Evolutionary conservation across 2,888 invertebrate species (phyloP).

Genomic region (Elegia similella): DNA sequence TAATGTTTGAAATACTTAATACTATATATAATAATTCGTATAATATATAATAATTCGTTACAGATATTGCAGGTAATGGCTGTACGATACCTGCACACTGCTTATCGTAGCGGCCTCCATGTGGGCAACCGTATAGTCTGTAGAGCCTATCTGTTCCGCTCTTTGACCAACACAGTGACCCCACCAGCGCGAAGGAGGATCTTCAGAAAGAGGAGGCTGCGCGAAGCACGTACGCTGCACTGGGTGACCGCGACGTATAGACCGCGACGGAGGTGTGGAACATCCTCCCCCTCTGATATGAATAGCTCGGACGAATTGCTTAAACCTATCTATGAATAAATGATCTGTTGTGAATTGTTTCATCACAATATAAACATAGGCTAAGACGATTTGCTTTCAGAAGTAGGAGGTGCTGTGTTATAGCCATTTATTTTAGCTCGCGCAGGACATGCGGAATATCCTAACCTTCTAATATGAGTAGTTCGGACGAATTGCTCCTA

Average conservation of each 20-base stretch:
- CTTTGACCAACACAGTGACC: constrained; percentile 50
- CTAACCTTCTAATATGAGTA: too few species aligned
- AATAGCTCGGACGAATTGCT: constrained; percentile 67
- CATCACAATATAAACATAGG: too few species aligned
- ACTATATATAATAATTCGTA: too few species aligned
- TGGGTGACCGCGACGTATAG: constrained; percentile 59
- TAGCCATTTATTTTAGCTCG: too few species aligned
- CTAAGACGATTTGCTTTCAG: too few species aligned
- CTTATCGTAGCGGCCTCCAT: constrained; percentile 66
- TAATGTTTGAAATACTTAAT: too few species aligned
- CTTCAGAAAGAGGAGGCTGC: constrained; percentile 44
- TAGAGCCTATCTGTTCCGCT: constrained; percentile 63
- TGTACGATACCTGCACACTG: constrained; percentile 70
- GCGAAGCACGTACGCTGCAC: constrained; percentile 55
- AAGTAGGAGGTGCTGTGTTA: too few species aligned
- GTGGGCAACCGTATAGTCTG: constrained; percentile 63
- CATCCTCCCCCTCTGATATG: constrained; percentile 54
- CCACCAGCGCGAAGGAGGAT: constrained; percentile 36
- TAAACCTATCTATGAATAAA: constrained; percentile 65
- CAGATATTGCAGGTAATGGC: constrained; percentile 68
- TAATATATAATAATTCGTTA: too few species aligned
- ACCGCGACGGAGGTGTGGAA: constrained; percentile 35
- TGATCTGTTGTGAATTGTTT: too few species aligned
- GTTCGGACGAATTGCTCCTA: too few species aligned
- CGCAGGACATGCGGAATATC: too few species aligned